Conservation (phyloP, 2,113 vertebrate species). For the Macquaria australasica region DNA sequence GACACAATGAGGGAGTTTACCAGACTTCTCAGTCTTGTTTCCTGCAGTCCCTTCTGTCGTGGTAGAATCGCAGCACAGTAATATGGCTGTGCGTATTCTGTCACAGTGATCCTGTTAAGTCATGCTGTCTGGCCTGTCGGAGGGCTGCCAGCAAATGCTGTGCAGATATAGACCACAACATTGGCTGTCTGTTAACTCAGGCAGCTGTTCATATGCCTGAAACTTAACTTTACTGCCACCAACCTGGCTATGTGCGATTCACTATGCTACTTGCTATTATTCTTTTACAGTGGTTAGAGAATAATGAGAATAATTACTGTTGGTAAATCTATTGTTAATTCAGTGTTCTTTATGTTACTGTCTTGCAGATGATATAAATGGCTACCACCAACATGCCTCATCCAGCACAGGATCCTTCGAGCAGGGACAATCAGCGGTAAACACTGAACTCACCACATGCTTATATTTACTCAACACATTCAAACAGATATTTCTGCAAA, state of each 20-base stretch:
- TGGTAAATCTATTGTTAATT: background rate
- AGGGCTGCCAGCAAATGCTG: slow-evolving; percentile 24
- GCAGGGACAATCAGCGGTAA: slow-evolving; percentile 66
- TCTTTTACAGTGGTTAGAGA: background rate
- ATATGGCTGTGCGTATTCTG: slow-evolving; percentile 21
- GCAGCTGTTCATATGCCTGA: slow-evolving; percentile 50
- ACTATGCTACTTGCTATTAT: background rate
- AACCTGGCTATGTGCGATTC: slow-evolving; percentile 2
- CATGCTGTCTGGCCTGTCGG: slow-evolving; percentile 35
- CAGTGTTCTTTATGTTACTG: slow-evolving; percentile 30
- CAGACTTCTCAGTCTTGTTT: background rate
- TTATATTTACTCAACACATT: background rate
- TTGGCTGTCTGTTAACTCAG: slow-evolving; percentile 15
- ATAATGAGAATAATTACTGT: background rate
- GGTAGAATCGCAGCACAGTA: background rate
- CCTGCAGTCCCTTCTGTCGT: slow-evolving; percentile 14
- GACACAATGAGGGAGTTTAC: background rate
- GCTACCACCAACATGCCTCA: slow-evolving; percentile 59
- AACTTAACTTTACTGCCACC: background rate
- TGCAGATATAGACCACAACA: slow-evolving; percentile 67
- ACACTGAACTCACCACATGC: slow-evolving; percentile 4
- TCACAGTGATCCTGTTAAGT: slow-evolving; percentile 38
- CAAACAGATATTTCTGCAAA: background rate
- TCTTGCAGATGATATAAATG: slow-evolving; percentile 79
- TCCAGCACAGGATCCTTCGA: slow-evolving; percentile 58